Base-by-base conservation (phyloP, 2,797 vertebrate genomes). In the Nyctalus aviator region DNA sequence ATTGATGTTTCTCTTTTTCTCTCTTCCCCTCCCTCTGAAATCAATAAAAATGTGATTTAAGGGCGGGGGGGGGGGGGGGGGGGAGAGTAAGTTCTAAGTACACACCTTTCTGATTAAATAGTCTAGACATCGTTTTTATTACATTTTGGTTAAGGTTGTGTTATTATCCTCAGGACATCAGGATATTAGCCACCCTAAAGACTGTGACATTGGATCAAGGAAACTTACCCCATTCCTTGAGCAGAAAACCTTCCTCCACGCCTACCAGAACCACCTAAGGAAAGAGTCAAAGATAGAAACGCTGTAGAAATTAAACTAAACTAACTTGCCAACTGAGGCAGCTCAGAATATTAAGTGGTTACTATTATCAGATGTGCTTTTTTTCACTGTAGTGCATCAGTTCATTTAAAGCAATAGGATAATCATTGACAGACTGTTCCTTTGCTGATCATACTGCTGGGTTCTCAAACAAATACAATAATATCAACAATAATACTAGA, bases 181-280 rank as follows among this genome's bases (percentile, higher is more conserved):
- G 25, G 35, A 21, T 55, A 79, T 44, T 75, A 89, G 13, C 66
- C 68, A 73, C 9, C 17, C 69, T 15, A 81, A 50, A 90, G 20
- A 78, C 64, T 76, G 2, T 84, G 27, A 71, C 68, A 89, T 23
- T 14, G 8, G 53, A 76, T 41, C 86, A 92, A 81, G 18, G 53
- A 97, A 96, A 97, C 99, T 98, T 98, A 99, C 99, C 99, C 99
- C 99, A 99, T 99, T 98, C 99, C 99, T 98, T 99, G 99, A 75
- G 99, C 99, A 57, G 99, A 99, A 98, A 99, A 99, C 93, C 99
- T 98, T 98, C 99, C 99, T 95, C 99, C 99, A 97, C 99, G 98
- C 96, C 99, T 98, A 97, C 99, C 99, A 97, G 99, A 98, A 85
- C 98, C 98, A 96, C 98, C 98, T 99, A 95, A 12, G 96, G 90